A percentile compares a stretch with the other conserved stretches of the same genome.
phyloP scores from a whole-genome alignment of 1,140 invertebrate species.

The Drosophila sturtevanti region DNA sequence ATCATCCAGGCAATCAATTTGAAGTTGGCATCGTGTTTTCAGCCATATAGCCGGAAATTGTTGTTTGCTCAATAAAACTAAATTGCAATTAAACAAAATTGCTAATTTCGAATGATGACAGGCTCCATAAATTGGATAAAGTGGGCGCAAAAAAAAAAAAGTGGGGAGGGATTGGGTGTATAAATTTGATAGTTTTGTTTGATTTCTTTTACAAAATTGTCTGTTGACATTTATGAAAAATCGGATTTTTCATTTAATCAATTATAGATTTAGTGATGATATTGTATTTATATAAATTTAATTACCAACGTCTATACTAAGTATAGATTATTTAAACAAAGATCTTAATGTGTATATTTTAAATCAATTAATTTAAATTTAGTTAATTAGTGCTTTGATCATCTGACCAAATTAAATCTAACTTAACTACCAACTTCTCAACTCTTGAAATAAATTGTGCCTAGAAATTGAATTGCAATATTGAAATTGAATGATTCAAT shows the following conservation, averaged over 20 bases:
- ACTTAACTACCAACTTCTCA: too few relatives aligned
- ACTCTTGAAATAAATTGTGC: too few relatives aligned
- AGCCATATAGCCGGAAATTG: conserved; percentile 60
- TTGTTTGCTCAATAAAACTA: conserved; percentile 77
- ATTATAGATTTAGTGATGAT: background rate
- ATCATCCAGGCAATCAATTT: conserved; percentile 53
- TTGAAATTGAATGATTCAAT: too few relatives aligned
- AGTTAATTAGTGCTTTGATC: too few relatives aligned
- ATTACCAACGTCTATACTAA: too few relatives aligned
- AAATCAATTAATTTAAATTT: too few relatives aligned
- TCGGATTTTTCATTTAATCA: background rate
- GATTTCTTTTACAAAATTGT: background rate
- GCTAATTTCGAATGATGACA: conserved; percentile 77
- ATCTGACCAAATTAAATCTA: too few relatives aligned
- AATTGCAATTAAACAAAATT: conserved; percentile 80
- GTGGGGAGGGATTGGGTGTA: background rate
- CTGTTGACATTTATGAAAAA: conserved; percentile 1
- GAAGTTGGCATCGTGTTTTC: conserved; percentile 25
- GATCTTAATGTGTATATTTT: too few relatives aligned
- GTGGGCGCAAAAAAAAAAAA: conserved; percentile 17
- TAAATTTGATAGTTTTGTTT: background rate
- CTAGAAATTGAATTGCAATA: too few relatives aligned
- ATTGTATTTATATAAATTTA: too few relatives aligned
- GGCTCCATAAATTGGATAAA: conserved; percentile 56
- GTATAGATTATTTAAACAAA: too few relatives aligned